Conservation (phyloP, 2,113 vertebrate genomes). For the Poeciliopsis prolifica region DNA sequence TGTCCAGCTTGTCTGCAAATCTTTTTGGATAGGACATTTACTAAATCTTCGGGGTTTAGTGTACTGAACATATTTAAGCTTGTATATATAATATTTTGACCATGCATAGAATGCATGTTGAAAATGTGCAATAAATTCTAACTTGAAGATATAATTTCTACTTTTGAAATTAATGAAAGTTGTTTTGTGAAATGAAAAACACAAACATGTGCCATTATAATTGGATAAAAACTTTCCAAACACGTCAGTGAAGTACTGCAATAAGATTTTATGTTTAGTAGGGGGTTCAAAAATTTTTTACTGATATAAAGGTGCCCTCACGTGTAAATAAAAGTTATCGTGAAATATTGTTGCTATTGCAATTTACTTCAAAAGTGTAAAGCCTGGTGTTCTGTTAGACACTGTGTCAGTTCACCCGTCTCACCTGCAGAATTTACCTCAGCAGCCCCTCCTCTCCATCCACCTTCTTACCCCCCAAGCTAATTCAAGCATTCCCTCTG, state of each 20-base stretch:
- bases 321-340: neutral
- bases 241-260: neutral
- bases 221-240: neutral
- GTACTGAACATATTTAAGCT: no score
- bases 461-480: conserved; percentile 40
- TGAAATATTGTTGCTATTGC: conserved; percentile 8
- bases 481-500: conserved; percentile 63
- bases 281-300: neutral
- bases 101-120: no score
- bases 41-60: no score
- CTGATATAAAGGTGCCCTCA: neutral
- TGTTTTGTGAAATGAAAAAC: no score
- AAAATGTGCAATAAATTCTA: neutral
- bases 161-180: neutral
- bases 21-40: no score
- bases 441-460: conserved; percentile 9
- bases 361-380: neutral
- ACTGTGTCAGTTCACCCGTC: conserved; percentile 20
- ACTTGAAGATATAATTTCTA: neutral
- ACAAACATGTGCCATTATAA: neutral
- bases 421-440: conserved; percentile 45
- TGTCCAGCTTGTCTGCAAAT: no score
- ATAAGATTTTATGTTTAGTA: neutral
- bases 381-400: conserved; percentile 8
- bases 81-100: no score